Conservation (phyloP, 2,113 vertebrate genomes). For the Triplophysa tibetana region DNA sequence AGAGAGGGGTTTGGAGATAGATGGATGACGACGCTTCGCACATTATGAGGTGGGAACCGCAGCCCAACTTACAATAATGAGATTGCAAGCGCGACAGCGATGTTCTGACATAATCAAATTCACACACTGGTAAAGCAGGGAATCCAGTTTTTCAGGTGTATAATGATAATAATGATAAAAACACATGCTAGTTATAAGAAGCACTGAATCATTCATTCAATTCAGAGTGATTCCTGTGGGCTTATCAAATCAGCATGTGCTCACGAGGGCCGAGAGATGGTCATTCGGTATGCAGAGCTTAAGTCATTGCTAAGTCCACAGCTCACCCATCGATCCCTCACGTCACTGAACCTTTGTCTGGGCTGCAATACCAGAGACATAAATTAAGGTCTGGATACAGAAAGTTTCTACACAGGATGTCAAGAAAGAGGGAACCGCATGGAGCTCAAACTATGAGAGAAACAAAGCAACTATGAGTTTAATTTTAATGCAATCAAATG, state of each 20-base stretch:
- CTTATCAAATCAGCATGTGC: constrained; percentile 35
- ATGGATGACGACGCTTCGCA: constrained; percentile 13
- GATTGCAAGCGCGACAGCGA: neutral
- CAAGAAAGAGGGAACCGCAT: constrained; percentile 22
- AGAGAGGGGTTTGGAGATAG: constrained; percentile 4
- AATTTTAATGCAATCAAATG: neutral
- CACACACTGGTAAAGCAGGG: neutral
- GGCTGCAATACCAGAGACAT: constrained; percentile 52
- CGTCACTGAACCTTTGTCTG: constrained; percentile 51
- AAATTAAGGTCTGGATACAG: constrained; percentile 51
- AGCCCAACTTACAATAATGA: constrained; percentile 12
- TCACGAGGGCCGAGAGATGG: constrained; percentile 15
- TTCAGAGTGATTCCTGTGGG: constrained; percentile 23
- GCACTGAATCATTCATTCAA: constrained; percentile 33
- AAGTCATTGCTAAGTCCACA: constrained; percentile 26
- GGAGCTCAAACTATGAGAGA: neutral
- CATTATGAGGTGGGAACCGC: constrained; percentile 8
- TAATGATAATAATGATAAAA: constrained; percentile 25
- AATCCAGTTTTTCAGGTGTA: neutral
- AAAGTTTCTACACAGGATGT: constrained; percentile 41
- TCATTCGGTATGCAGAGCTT: constrained; percentile 51
- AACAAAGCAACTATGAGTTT: constrained; percentile 13
- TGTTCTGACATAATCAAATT: constrained; percentile 5
- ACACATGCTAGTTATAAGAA: constrained; percentile 25
- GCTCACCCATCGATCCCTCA: constrained; percentile 48